Evolutionary conservation across 1,140 invertebrate species (phyloP), one percentile per base, ranked within the genome.

Genomic region (Eupeodes corollae): DNA sequence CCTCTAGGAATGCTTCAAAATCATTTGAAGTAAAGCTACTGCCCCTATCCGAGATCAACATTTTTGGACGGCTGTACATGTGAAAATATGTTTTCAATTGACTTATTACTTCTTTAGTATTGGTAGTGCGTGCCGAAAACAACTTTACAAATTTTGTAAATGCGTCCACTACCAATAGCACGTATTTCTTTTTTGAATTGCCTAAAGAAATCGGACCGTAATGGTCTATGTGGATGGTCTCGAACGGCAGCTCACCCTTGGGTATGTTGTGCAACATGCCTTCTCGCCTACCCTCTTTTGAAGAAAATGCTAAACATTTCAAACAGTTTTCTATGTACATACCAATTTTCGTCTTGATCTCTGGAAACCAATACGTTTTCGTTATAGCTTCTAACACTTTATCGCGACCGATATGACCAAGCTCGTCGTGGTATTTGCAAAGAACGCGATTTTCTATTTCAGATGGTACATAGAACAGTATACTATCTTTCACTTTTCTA

Each of bases 151-250:
- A 54, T 35, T 54, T 55, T 31, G 49, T 54, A 15, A 63, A 63
- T 38, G 63, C 55, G 46, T 69, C 53, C 38, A 69, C 70, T 0
- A 74, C 42, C 0, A 68, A 66, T 44, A 74, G 69, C 1, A 65
- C 63, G 49, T 73, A 70, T n/a, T n/a, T n/a, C 46, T 60, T 61
- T 59, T 73, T 69, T 16, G 50, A 32, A 1, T 16, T 53, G 13
- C 66, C 65, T 15, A 57, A 52, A 16, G 67, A 66, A n/a, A 61
- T 26, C 1, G 57, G 60, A 1, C 60, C 61, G 41, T 42, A 55
- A 47, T 66, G 61, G 38, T 61, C 59, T 1, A 62, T 49, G 44
- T 63, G 59, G 26, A 59, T 19, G 0, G 53, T 52, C 6, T 52
- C 19, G 34, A 62, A 61, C 2, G 58, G 61, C 41, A 47, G 16